A percentile compares a stretch with the other conserved stretches of the same genome.
Evolutionary conservation across 2,113 vertebrate genomes (phyloP).

Genomic region (Pelodiscus sinensis): DNA sequence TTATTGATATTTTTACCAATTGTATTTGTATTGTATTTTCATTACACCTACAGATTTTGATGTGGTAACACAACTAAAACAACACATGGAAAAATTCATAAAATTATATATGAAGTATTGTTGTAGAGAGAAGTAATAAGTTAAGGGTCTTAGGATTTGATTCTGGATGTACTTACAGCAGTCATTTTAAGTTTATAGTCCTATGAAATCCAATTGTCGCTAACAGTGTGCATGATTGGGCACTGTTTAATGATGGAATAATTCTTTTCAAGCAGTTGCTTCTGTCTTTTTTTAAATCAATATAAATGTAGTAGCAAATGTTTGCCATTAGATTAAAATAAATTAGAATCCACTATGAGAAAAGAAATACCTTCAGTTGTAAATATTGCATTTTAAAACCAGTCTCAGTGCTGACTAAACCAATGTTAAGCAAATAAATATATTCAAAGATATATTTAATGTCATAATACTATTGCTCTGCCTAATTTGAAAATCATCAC

Average conservation of each 20-base stretch:
- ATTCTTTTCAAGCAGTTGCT: conserved; percentile 29
- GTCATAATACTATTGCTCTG: conserved; percentile 61
- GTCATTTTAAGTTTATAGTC: conserved; percentile 14
- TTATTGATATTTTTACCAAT: conserved; percentile 10
- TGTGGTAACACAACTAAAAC: not conserved
- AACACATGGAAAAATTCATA: conserved; percentile 15
- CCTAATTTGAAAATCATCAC: conserved; percentile 69
- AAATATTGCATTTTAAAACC: conserved; percentile 52
- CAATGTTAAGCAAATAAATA: conserved; percentile 65
- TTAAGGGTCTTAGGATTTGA: not conserved
- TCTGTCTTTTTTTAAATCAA: not conserved
- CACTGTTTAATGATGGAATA: conserved; percentile 44
- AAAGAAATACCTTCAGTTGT: conserved; percentile 53
- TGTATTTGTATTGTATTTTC: conserved; percentile 4
- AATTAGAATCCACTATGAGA: conserved; percentile 52
- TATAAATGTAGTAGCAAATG: not conserved
- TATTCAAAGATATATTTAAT: conserved; percentile 66
- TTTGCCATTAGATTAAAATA: conserved; percentile 24
- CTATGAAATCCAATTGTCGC: conserved; percentile 8
- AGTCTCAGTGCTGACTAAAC: conserved; percentile 55
- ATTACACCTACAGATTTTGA: not conserved
- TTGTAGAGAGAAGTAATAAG: not conserved
- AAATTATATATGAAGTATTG: not conserved
- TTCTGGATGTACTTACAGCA: not conserved
- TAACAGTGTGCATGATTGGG: conserved; percentile 17